phyloP scores from a whole-genome alignment of 2,888 invertebrate species.

The Acronicta aceris region DNA sequence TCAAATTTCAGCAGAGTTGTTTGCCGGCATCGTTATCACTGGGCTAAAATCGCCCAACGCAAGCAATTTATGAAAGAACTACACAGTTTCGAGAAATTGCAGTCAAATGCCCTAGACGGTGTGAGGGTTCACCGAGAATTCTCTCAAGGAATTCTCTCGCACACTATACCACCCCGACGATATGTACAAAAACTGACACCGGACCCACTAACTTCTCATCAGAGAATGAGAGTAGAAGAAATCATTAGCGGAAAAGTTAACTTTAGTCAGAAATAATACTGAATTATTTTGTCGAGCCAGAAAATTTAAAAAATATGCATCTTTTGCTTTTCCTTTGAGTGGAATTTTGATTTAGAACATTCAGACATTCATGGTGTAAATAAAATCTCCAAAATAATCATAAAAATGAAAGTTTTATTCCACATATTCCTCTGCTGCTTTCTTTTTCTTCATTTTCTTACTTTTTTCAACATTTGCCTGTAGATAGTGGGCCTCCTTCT shows the following conservation, averaged over 20 bases:
- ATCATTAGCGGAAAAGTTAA: conserved; percentile 80
- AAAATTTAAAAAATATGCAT: no score
- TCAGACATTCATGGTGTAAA: conserved; percentile 1
- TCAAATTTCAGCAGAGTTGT: conserved; percentile 88
- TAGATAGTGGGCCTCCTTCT: conserved; percentile 96
- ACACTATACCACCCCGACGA: conserved; percentile 81
- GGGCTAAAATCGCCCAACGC: conserved; percentile 84
- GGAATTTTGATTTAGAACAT: not conserved
- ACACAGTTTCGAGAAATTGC: conserved; percentile 89
- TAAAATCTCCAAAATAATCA: conserved; percentile 12
- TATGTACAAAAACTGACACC: conserved; percentile 82
- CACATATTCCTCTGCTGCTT: conserved; percentile 54
- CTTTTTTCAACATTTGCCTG: conserved; percentile 94
- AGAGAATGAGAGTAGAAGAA: conserved; percentile 83
- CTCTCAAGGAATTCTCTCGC: conserved; percentile 88
- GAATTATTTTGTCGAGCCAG: not conserved
- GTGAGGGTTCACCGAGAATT: conserved; percentile 91
- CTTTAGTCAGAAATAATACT: conserved; percentile 68
- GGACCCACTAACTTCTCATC: conserved; percentile 76
- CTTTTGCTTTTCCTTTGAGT: no score
- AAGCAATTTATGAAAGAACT: conserved; percentile 90
- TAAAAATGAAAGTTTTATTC: conserved; percentile 36
- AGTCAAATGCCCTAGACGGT: conserved; percentile 90
- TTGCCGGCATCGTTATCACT: conserved; percentile 90
- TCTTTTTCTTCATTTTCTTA: conserved; percentile 90